Base-by-base conservation (phyloP, 1,140 invertebrate genomes). In the Latrodectus geometricus region DNA sequence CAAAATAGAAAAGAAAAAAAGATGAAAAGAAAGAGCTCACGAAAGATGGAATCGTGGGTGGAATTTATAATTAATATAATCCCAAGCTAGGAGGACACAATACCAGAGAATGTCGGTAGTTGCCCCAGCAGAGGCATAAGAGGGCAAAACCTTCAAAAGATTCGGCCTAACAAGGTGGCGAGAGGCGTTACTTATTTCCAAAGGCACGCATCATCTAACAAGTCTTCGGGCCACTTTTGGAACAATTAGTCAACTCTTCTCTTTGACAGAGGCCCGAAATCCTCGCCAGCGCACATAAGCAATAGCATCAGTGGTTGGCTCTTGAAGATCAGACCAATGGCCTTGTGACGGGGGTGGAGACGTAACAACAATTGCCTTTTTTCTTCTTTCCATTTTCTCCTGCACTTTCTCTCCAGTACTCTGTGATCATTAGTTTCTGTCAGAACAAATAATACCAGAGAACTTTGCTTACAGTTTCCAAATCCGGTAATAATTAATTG, bases 141-240 rank as follows among this genome's bases (percentile, higher is more conserved):
- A 86, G 83, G 83, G 75, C 83, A 61, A 77, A 77, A 74, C 75
- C 52, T n/a, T 35, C 52, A 76, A 84, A 76, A 76, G 72, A 84
- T 54, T 50, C 48, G 75, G 74, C 75, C 56, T 85, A 86, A 86
- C 75, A 20, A 86, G 74, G 83, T 86, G 83, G 56, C 83, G 83
- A 86, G 83, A 86, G 83, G 83, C 83, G 83, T 86, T 77, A 86
- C 83, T 52, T 78, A 78, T 86, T 86, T 78, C 50, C 65, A 72
- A 86, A 86, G 65, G 74, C 61, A 86, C 74, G 66, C 65, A 70
- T 78, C 81, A 76, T 74, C 81, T 68, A 84, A 74, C 56, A 76
- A 75, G 81, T 86, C 82, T 76, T 48, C 56, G 54, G 61, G 23
- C 68, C 80, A 50, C 65, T 21, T 80, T 82, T 82, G 35, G 68